A percentile compares a stretch with the other conserved stretches of the same genome.
Conservation (phyloP, 2,888 invertebrate genomes). For the Folsomia manolachei region DNA sequence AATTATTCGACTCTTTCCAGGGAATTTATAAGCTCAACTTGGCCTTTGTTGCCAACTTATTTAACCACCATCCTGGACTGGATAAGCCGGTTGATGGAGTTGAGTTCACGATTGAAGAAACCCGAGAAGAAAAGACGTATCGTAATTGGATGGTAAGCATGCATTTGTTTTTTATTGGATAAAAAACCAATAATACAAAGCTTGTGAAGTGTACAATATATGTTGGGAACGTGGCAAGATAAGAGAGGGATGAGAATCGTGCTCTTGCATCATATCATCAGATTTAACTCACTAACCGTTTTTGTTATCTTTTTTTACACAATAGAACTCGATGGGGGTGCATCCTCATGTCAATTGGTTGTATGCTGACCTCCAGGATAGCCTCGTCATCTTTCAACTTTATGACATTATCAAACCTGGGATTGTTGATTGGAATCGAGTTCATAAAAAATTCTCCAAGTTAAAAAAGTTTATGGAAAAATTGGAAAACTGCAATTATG, state of each 20-base stretch:
- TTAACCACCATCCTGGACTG: constrained; percentile 93
- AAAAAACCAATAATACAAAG: too few species aligned
- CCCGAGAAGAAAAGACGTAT: constrained; percentile 97
- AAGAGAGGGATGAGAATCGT: not conserved
- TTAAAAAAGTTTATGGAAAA: constrained; percentile 95
- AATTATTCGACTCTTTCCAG: too few species aligned
- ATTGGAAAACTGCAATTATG: constrained; percentile 97
- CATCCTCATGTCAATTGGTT: constrained; percentile 95
- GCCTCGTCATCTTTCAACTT: constrained; percentile 92
- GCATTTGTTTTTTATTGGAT: not conserved
- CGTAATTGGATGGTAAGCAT: constrained; percentile 85
- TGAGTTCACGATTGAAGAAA: constrained; percentile 80
- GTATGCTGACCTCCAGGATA: constrained; percentile 93
- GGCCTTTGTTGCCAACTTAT: constrained; percentile 97
- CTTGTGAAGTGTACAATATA: too few species aligned
- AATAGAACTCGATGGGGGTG: constrained; percentile 91
- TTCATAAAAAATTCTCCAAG: constrained; percentile 80
- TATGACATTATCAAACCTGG: constrained; percentile 96
- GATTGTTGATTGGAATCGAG: constrained; percentile 87
- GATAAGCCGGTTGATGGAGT: constrained; percentile 69
- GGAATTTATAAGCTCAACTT: constrained; percentile 83
- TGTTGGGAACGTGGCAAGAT: too few species aligned
- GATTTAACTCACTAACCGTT: not conserved
- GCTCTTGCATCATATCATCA: constrained; percentile 7
- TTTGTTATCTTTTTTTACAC: too few species aligned